These are phyloP conservation scores for Amphiura filiformis DNA, from an alignment of 35 echinoderm and acorn worm genomes.

Conservation along the genomic window DNA sequence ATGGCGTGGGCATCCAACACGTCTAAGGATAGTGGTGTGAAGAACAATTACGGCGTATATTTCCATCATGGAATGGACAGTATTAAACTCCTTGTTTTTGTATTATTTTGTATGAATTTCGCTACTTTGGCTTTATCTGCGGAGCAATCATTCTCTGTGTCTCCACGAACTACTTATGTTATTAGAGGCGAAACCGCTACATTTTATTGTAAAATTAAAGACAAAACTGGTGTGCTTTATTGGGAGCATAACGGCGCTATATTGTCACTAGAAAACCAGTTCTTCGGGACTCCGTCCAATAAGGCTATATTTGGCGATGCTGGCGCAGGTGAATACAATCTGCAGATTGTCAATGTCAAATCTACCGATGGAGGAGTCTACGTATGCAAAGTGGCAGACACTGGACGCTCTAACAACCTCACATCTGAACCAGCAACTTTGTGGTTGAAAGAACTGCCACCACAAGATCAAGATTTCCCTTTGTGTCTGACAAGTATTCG, in stretches of 20 bases:
- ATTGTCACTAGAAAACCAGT: constrained; percentile 13
- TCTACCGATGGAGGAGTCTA: constrained; percentile 37
- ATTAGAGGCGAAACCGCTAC: constrained; percentile 41
- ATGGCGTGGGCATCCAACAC: neutral
- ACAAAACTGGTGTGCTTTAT: constrained; percentile 48
- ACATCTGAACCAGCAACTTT: constrained; percentile 37
- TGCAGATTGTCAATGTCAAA: constrained; percentile 27
- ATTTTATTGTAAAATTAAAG: constrained; percentile 37
- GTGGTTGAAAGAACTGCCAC: constrained; percentile 7
- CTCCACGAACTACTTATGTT: constrained; percentile 31
- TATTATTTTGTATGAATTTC: no score
- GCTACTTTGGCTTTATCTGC: no score
- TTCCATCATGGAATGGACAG: neutral
- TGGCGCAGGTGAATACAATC: constrained; percentile 44
- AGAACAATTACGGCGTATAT: no score
- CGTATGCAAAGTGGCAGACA: constrained; percentile 48
- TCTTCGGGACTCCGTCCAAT: neutral
- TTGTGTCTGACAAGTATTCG: constrained; percentile 43
- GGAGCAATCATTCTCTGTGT: constrained; percentile 21
- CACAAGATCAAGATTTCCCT: neutral
- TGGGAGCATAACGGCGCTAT: constrained; percentile 46
- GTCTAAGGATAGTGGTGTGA: no score
- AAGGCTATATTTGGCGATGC: constrained; percentile 58
- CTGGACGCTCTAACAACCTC: constrained; percentile 12
- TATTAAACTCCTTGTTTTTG: no score